These are phyloP conservation scores for Nebria salina DNA, from an alignment of 2,888 invertebrate genomes.

Conservation along the genomic window DNA sequence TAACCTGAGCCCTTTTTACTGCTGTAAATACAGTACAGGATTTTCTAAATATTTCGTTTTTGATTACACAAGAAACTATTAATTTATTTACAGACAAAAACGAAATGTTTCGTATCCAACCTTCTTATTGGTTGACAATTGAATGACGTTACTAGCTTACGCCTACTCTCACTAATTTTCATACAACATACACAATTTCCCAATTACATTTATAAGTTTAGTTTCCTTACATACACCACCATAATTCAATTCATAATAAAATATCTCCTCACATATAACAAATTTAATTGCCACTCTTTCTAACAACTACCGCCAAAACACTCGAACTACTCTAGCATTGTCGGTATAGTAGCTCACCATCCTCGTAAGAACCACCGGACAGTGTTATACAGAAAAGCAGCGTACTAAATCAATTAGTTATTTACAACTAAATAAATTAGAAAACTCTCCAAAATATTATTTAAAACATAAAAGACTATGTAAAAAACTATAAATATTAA, in stretches of 20 bases:
- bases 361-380: background rate
- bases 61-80: background rate
- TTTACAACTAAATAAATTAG: no score
- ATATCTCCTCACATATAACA: background rate
- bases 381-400: background rate
- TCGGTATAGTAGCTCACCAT: background rate
- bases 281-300: background rate
- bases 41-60: background rate
- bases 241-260: no score
- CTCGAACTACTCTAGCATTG: background rate
- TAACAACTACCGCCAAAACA: background rate
- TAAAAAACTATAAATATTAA: no score
- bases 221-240: background rate
- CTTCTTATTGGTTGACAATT: background rate
- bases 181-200: background rate
- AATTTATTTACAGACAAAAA: slow-evolving; percentile 1
- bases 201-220: background rate
- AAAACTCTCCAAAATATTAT: no score
- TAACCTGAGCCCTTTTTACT: background rate
- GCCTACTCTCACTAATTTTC: background rate
- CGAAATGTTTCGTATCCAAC: background rate
- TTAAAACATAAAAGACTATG: no score
- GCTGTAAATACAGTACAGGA: background rate
- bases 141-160: background rate
- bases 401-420: no score